Evolutionary conservation across 2,113 vertebrate species (phyloP), one percentile per base, ranked within the genome.

Genomic region (Grammomys dolichurus): DNA sequence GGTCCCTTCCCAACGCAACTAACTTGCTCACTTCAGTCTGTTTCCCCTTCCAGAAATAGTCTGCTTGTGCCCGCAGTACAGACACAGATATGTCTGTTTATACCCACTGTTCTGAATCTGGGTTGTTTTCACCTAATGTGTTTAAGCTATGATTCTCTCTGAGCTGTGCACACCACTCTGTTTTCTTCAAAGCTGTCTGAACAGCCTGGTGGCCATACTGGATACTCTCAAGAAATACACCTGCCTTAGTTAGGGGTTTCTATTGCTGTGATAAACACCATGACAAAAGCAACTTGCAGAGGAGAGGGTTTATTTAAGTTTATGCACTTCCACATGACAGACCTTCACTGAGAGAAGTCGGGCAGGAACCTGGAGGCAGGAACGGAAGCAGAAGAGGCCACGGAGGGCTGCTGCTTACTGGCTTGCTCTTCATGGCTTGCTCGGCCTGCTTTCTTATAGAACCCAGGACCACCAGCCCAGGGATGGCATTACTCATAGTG

Each of bases 31-130:
- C 67, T 13, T 92, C 89, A 54, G 46, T 31, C 81, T n/a, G 24
- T 43, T 51, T 12, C 51, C 86, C 48, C 72, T 69, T 95, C 67
- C 43, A 70, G 80, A 93, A 95, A 91, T 33, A 85, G 51, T 77
- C 63, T 48, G 81, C 40, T 11, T 31, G 3, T 46, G 87, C 40
- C 54, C 16, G n/a, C 22, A 40, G 19, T n/a, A n/a, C 48, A 60
- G 67, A 51, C 19, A 3, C 67, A 24, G 46, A 54, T 69, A 33
- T 40, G 70, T 90, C 76, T 75, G 33, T 90, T 91, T 94, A 3
- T 51, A 81, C 1, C 28, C 28, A 84, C 40, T 85, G 19, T 33
- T 51, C 58, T 73, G 16, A 3, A 56, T 67, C 11, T 65, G 48
- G 33, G n/a, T 95, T 28, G 28, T 56, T 88, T 95, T 82, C 36